Base-by-base conservation (phyloP, 2,888 invertebrate species). In the Copidosoma aretas region DNA sequence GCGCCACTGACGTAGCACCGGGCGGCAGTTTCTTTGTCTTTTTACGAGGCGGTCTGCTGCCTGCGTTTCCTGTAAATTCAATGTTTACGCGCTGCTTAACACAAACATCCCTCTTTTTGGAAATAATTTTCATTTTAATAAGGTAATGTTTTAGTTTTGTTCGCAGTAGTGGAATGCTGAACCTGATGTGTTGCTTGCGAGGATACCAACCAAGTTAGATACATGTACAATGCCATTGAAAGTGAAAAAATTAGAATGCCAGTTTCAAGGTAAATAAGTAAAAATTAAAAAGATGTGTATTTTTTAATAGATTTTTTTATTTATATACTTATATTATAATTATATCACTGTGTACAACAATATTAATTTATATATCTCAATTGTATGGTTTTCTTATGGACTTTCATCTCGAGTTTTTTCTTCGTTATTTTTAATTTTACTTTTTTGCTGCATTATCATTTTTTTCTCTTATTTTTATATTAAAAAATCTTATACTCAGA, bases 31-130 rank as follows among this genome's bases (percentile, higher is more conserved):
- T 87, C 85, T 87, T 87, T 71, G 77, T 75, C 82, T 87, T 88
- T 84, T 88, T 88, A 82, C 87, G 85, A 32, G 85, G 82, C 19
- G 86, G 86, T 73, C 86, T 84, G 79, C 78, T 85, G 61, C 81
- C 74, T 68, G 80, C 72, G 70, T 79, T 81, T 56, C 82, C 82
- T 82, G 81, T 67, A 71, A 82, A 82, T 78, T 77, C 67, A 80
- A 82, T 74, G 77, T 78, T 61, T 70, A 62, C 52, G 56, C 46
- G 63, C 71, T 17, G 12, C 43, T 46, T 64, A 61, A 56, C 60
- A 53, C 58, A 64, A 32, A 32, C 32, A 70, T 54, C 32, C 10
- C 1, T 32, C n/a, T 59, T 59, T 24, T 24, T n/a, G 51, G 19
- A 49, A 15, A 54, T 43, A 17, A 41, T 39, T 54, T 24, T 65